These are phyloP conservation scores for Hylomyscus alleni DNA, from an alignment of 2,797 vertebrate genomes.

Conservation along the genomic window DNA sequence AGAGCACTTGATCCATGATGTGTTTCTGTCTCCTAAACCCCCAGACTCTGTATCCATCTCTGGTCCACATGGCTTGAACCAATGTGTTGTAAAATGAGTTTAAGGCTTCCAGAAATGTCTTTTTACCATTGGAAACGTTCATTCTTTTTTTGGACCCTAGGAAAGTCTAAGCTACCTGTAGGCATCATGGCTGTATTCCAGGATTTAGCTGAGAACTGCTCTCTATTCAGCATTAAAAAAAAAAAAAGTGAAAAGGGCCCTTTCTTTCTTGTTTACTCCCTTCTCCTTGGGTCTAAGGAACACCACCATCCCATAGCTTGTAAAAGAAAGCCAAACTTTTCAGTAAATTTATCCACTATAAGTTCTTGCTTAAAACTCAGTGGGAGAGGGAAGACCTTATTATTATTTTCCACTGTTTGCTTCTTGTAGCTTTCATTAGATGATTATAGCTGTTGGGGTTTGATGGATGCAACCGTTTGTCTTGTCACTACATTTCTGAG, in stretches of 20 bases:
- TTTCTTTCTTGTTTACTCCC: background rate
- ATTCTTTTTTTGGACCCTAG: background rate
- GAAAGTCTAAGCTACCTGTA: background rate
- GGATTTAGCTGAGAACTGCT: background rate
- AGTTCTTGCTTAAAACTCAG: constrained; percentile 63
- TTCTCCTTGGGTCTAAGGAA: constrained; percentile 7
- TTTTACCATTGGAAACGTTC: background rate
- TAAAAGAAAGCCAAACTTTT: background rate
- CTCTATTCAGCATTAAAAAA: constrained; percentile 10
- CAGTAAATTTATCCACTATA: background rate
- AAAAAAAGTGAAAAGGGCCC: background rate
- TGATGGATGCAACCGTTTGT: constrained; percentile 65
- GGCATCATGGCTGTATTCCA: background rate
- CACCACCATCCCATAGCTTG: background rate
- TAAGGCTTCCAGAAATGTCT: background rate
- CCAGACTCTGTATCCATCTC: background rate
- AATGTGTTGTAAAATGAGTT: background rate
- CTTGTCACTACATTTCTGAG: constrained; percentile 67
- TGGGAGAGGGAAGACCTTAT: constrained; percentile 65
- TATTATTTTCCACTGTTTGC: constrained; percentile 78
- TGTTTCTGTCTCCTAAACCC: background rate
- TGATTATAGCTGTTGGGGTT: constrained; percentile 73
- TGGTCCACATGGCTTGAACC: background rate
- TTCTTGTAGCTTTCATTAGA: constrained; percentile 68
- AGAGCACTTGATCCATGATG: background rate